Conservation (phyloP, 2,888 invertebrate species). For the Synanthedon vespiformis region DNA sequence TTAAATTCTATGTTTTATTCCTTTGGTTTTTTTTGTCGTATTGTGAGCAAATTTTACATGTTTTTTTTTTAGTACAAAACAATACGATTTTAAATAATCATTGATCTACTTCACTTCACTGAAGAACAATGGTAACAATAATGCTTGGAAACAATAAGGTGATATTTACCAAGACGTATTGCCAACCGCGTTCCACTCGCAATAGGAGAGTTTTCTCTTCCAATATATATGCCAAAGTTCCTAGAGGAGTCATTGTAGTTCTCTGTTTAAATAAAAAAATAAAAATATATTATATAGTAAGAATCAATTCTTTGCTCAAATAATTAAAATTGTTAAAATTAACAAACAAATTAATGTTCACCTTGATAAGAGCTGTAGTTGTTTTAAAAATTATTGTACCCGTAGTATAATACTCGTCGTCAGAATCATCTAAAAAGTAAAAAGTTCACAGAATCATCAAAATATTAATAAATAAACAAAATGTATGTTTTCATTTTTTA, state of each 20-base stretch:
- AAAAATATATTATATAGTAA: neutral
- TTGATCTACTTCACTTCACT: neutral
- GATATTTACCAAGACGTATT: slow-evolving; percentile 33
- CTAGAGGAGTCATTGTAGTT: slow-evolving; percentile 33
- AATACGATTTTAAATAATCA: too few relatives aligned
- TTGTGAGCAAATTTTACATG: too few relatives aligned
- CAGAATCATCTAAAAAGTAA: slow-evolving; percentile 12
- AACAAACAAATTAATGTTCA: slow-evolving; percentile 10
- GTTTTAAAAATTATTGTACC: slow-evolving; percentile 40
- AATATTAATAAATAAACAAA: slow-evolving; percentile 1
- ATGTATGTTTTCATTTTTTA: neutral
- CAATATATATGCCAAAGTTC: slow-evolving; percentile 50
- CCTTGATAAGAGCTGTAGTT: slow-evolving; percentile 34
- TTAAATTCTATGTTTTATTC: too few relatives aligned
- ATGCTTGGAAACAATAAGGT: neutral
- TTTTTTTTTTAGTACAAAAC: too few relatives aligned
- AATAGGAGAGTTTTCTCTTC: slow-evolving; percentile 44
- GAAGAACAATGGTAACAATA: neutral
- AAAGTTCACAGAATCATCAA: too few relatives aligned
- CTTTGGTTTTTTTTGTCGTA: too few relatives aligned
- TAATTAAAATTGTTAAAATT: too few relatives aligned
- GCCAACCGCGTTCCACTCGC: slow-evolving; percentile 45
- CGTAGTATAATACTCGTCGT: slow-evolving; percentile 30
- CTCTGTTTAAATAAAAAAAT: slow-evolving; percentile 20
- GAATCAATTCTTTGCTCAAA: too few relatives aligned